A percentile compares a stretch with the other conserved stretches of the same genome.
These are phyloP conservation scores for Vultur gryphus DNA, from an alignment of 2,797 vertebrate genomes.

Conservation along the genomic window DNA sequence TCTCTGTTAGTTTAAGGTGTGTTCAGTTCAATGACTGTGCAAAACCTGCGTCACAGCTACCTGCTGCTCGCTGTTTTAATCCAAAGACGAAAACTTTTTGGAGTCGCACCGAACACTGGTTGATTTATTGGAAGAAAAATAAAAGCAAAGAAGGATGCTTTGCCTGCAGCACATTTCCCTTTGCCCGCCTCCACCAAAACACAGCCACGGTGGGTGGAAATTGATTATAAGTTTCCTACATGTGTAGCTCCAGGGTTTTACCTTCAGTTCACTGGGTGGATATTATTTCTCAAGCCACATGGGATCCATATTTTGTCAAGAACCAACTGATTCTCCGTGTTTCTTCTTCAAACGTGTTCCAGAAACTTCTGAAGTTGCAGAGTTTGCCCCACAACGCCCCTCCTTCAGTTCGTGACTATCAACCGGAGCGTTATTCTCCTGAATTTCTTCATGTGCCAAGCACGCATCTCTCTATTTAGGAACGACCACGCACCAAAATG, in stretches of 20 bases:
- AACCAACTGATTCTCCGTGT: background rate
- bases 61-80: constrained; percentile 76
- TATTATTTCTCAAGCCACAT: fast-evolving
- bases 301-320: background rate
- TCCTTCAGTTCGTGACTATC: background rate
- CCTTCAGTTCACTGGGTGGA: background rate
- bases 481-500: fast-evolving
- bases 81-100: constrained; percentile 8
- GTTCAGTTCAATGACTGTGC: constrained; percentile 84
- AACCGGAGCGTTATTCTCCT: too few relatives aligned
- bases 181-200: background rate
- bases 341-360: background rate
- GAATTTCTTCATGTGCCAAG: fast-evolving
- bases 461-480: background rate
- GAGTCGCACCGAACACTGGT: constrained; percentile 67
- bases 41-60: constrained; percentile 92
- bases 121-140: constrained; percentile 72
- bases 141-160: constrained; percentile 31
- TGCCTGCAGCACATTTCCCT: background rate
- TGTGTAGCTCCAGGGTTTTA: background rate
- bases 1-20: constrained; percentile 90
- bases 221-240: background rate
- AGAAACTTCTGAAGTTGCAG: background rate
- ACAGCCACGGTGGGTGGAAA: background rate
- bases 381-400: background rate